Percentiles rank a stretch among this genome's conserved stretches.
phyloP scores from a whole-genome alignment of 2,888 invertebrate species.

The Drosophila austrosaltans region DNA sequence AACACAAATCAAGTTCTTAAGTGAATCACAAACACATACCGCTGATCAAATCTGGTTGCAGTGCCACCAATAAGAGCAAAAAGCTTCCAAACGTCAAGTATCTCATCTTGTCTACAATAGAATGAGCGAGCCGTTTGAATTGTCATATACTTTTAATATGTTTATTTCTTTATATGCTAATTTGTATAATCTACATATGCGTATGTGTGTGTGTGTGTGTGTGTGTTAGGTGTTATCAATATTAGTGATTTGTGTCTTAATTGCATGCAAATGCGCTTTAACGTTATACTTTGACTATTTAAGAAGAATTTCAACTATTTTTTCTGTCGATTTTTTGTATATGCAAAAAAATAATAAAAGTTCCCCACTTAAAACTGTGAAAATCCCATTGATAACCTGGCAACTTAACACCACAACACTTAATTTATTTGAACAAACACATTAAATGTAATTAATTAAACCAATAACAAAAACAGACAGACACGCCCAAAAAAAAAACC shows the following conservation, averaged over 20 bases:
- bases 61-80: slow-evolving; percentile 45
- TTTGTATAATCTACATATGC: slow-evolving; percentile 54
- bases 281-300: not conserved
- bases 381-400: slow-evolving; percentile 13
- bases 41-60: slow-evolving; percentile 57
- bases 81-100: slow-evolving; percentile 54
- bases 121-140: slow-evolving; percentile 14
- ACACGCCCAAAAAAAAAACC: slow-evolving; percentile 33
- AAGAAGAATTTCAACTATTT: slow-evolving; percentile 10
- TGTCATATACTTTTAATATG: slow-evolving; percentile 50
- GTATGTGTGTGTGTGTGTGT: not conserved
- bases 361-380: not conserved
- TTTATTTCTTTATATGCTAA: slow-evolving; percentile 26
- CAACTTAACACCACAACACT: not conserved
- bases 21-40: slow-evolving; percentile 48
- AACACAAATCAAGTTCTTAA: slow-evolving; percentile 27
- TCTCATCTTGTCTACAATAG: slow-evolving; percentile 55
- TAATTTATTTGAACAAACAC: slow-evolving; percentile 6
- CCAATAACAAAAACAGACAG: slow-evolving; percentile 4
- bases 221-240: slow-evolving; percentile 18
- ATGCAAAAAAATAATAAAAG: not conserved
- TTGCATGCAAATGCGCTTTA: slow-evolving; percentile 1
- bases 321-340: not conserved
- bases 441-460: slow-evolving; percentile 8
- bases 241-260: not conserved